Percentiles rank a stretch among this genome's conserved stretches.
Conservation (phyloP, 2,888 invertebrate species). For the Drosophila bunnanda region DNA sequence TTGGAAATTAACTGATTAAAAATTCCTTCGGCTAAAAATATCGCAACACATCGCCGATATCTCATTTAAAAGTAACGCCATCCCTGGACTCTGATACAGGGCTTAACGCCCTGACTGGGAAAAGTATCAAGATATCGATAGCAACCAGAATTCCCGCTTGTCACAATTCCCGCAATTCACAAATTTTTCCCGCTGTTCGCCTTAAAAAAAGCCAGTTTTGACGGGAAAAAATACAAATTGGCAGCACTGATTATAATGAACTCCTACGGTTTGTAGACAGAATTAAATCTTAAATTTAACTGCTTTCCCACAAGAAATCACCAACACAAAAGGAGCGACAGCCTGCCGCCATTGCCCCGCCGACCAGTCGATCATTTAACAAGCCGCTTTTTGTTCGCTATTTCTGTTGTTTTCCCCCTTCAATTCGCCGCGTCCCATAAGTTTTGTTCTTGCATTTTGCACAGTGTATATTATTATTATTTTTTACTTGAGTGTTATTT, state of each 20-base stretch:
- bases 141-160: too few relatives aligned
- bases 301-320: slow-evolving; percentile 52
- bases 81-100: too few relatives aligned
- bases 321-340: slow-evolving; percentile 63
- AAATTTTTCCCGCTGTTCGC: too few relatives aligned
- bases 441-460: slow-evolving; percentile 31
- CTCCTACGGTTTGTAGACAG: slow-evolving; percentile 77
- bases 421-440: slow-evolving; percentile 21
- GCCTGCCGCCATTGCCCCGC: slow-evolving; percentile 30
- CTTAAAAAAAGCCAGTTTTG: too few relatives aligned
- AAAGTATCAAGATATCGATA: too few relatives aligned
- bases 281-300: slow-evolving; percentile 51
- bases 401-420: slow-evolving; percentile 2
- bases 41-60: too few relatives aligned
- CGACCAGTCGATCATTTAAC: slow-evolving; percentile 36
- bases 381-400: slow-evolving; percentile 26
- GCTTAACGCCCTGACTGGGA: too few relatives aligned
- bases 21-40: too few relatives aligned
- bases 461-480: slow-evolving; percentile 38
- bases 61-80: too few relatives aligned
- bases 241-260: slow-evolving; percentile 55
- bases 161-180: too few relatives aligned
- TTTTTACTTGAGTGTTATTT: slow-evolving; percentile 44
- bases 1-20: too few relatives aligned
- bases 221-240: too few relatives aligned